phyloP scores from a whole-genome alignment of 1,140 invertebrate genomes.

The Anoplolepis gracilipes region DNA sequence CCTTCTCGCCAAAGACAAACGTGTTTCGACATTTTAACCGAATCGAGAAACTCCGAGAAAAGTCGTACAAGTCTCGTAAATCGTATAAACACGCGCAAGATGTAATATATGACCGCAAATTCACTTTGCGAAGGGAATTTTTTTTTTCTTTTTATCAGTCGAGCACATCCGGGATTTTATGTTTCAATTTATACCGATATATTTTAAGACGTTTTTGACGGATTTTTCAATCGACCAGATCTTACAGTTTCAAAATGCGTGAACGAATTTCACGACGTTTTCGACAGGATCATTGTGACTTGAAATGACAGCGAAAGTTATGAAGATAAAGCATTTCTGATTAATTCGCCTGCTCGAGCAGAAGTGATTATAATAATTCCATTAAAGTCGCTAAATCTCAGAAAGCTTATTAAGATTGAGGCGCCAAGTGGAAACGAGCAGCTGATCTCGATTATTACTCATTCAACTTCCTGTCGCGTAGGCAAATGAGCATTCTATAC shows the following conservation, averaged over 20 bases:
- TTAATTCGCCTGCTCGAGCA: neutral
- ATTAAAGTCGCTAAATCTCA: conserved; percentile 45
- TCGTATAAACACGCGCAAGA: neutral
- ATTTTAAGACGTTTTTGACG: neutral
- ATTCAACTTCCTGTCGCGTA: conserved; percentile 32
- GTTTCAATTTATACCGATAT: neutral
- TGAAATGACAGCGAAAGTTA: neutral
- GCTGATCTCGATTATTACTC: conserved; percentile 24
- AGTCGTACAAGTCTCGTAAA: conserved; percentile 1
- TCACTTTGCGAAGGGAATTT: neutral
- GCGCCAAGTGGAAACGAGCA: neutral
- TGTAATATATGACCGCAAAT: neutral
- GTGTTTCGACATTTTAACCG: conserved; percentile 5
- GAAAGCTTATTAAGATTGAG: conserved; percentile 46
- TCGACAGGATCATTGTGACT: neutral
- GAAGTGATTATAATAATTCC: conserved; percentile 41
- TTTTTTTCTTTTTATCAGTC: neutral
- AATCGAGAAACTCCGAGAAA: neutral
- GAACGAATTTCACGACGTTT: neutral
- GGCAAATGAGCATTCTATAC: conserved; percentile 35
- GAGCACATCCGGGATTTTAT: neutral
- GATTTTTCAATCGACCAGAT: conserved; percentile 16
- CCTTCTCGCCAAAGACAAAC: neutral
- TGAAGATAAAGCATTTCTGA: conserved; percentile 2
- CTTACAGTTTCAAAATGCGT: neutral